Conservation (phyloP, 1,140 invertebrate species). For the Diorhabda carinulata region DNA sequence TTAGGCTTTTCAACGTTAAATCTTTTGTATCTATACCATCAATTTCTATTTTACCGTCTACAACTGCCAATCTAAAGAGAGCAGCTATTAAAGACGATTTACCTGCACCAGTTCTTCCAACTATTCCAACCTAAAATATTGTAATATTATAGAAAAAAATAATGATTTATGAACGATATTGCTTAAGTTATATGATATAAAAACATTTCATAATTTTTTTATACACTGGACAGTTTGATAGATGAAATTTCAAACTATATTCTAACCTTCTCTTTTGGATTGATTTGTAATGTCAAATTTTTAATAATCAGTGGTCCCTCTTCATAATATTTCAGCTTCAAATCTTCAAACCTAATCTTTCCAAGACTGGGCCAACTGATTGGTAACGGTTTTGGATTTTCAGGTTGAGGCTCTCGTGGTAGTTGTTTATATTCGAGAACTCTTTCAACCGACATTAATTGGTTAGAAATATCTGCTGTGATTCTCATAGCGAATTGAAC, state of each 20-base stretch:
- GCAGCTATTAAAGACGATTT: constrained; percentile 73
- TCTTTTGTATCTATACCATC: constrained; percentile 62
- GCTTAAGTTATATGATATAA: too few species aligned
- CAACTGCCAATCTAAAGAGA: constrained; percentile 60
- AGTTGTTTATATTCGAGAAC: constrained; percentile 70
- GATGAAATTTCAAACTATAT: background rate
- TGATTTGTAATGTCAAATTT: constrained; percentile 56
- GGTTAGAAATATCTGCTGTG: constrained; percentile 73
- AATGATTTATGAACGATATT: background rate
- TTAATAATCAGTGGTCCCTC: constrained; percentile 56
- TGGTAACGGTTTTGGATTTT: constrained; percentile 44
- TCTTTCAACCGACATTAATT: constrained; percentile 76
- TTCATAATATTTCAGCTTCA: constrained; percentile 55
- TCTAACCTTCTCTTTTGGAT: constrained; percentile 73
- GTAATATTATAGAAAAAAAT: background rate
- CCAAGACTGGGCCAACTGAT: constrained; percentile 48
- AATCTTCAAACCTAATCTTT: constrained; percentile 50
- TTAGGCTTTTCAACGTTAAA: constrained; percentile 63
- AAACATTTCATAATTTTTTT: background rate
- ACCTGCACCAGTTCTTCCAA: constrained; percentile 73
- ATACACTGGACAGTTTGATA: background rate
- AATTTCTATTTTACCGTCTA: constrained; percentile 67
- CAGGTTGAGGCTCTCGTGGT: constrained; percentile 55
- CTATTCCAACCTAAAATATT: constrained; percentile 53
- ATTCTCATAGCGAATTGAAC: constrained; percentile 72